Conservation (phyloP, 2,888 invertebrate genomes). For the Drosophila buzzatii region DNA sequence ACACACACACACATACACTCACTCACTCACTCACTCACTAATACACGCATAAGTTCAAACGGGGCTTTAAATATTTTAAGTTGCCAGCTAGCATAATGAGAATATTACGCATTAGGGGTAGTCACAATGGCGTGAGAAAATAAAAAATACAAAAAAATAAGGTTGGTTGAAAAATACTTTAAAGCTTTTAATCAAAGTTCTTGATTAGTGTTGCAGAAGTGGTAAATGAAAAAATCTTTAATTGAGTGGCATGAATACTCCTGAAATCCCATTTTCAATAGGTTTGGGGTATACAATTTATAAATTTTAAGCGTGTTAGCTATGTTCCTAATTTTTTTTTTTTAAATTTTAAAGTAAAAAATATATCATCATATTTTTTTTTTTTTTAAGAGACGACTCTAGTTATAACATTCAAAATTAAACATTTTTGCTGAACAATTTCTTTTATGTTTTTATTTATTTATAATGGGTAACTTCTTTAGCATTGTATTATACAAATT, state of each 20-base stretch:
- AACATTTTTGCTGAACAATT: too few relatives aligned
- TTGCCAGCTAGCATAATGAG: constrained; percentile 76
- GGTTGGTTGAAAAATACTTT: not conserved
- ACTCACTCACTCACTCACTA: constrained; percentile 61
- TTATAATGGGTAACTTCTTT: too few relatives aligned
- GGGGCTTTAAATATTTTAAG: constrained; percentile 77
- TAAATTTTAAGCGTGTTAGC: too few relatives aligned
- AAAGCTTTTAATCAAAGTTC: not conserved
- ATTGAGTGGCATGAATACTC: not conserved
- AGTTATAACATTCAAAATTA: too few relatives aligned
- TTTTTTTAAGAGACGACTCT: too few relatives aligned
- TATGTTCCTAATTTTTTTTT: too few relatives aligned
- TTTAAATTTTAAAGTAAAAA: too few relatives aligned
- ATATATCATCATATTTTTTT: too few relatives aligned
- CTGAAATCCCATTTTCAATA: too few relatives aligned
- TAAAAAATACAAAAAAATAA: not conserved
- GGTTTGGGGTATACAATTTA: too few relatives aligned
- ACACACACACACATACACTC: constrained; percentile 34
- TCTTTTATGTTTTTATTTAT: not conserved
- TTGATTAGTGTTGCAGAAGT: not conserved
- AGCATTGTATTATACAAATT: not conserved
- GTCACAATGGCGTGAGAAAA: constrained; percentile 2
- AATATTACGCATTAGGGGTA: constrained; percentile 37
- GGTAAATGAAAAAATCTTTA: not conserved
- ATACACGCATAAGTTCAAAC: constrained; percentile 77